phyloP scores from a whole-genome alignment of 2,888 invertebrate species.

The Hylaea fasciaria region DNA sequence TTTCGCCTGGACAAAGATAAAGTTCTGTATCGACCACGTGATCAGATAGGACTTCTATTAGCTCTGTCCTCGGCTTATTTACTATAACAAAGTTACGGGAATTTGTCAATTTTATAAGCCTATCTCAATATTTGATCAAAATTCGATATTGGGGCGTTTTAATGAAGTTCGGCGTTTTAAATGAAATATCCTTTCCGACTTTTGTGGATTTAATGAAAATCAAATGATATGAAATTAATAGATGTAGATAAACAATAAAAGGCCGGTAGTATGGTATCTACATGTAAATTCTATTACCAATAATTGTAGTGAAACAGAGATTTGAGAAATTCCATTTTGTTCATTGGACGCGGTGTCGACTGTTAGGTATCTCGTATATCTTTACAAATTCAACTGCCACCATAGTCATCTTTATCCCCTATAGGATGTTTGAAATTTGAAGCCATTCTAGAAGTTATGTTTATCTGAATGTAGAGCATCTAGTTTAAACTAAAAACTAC shows the following conservation, averaged over 20 bases:
- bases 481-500: background rate
- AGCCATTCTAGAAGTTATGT: too few relatives aligned
- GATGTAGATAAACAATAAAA: background rate
- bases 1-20: conserved; percentile 59
- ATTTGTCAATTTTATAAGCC: conserved; percentile 25
- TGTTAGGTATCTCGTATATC: too few relatives aligned
- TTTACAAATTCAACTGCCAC: too few relatives aligned
- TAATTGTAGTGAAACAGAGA: too few relatives aligned
- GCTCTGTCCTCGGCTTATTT: conserved; percentile 24
- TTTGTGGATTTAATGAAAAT: background rate
- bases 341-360: too few relatives aligned
- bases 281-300: too few relatives aligned
- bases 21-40: conserved; percentile 53
- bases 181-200: conserved; percentile 1
- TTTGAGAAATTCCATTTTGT: too few relatives aligned
- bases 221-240: background rate
- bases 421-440: too few relatives aligned
- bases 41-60: conserved; percentile 36
- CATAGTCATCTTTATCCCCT: too few relatives aligned
- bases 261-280: too few relatives aligned
- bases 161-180: conserved; percentile 11
- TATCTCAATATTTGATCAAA: conserved; percentile 27
- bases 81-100: conserved; percentile 23
- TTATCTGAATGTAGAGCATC: too few relatives aligned
- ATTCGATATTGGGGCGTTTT: conserved; percentile 19